phyloP scores from a whole-genome alignment of 1,140 invertebrate genomes.

The Leguminivora glycinivorella region DNA sequence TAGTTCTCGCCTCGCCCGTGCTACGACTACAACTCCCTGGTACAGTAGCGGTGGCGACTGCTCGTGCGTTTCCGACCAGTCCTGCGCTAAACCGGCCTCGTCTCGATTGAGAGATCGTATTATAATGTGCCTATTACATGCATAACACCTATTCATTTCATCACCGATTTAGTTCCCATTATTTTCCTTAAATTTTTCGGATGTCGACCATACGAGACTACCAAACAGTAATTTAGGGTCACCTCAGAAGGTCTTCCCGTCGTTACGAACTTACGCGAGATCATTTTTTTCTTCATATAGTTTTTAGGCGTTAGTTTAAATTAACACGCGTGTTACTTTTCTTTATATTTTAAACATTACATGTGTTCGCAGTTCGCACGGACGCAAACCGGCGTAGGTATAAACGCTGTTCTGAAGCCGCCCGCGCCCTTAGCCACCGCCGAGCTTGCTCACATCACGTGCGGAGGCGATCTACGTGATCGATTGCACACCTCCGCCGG shows the following conservation, averaged over 20 bases:
- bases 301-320: no score
- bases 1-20: background rate
- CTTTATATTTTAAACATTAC: no score
- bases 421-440: no score
- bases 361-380: no score
- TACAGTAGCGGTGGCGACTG: background rate
- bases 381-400: no score
- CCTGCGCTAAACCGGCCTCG: background rate
- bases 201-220: no score
- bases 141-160: background rate
- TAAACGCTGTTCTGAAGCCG: no score
- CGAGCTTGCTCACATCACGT: background rate
- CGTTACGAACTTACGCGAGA: no score
- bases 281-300: no score
- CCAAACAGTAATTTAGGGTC: no score
- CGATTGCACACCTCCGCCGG: conserved; percentile 1
- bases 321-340: no score
- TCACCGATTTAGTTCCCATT: background rate
- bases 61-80: background rate
- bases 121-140: background rate
- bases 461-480: conserved; percentile 19
- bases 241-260: no score
- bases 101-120: background rate
- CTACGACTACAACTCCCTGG: background rate
- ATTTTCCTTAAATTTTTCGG: background rate